These are phyloP conservation scores for Eustalomyia histrio DNA, from an alignment of 2,888 invertebrate species.

Conservation along the genomic window DNA sequence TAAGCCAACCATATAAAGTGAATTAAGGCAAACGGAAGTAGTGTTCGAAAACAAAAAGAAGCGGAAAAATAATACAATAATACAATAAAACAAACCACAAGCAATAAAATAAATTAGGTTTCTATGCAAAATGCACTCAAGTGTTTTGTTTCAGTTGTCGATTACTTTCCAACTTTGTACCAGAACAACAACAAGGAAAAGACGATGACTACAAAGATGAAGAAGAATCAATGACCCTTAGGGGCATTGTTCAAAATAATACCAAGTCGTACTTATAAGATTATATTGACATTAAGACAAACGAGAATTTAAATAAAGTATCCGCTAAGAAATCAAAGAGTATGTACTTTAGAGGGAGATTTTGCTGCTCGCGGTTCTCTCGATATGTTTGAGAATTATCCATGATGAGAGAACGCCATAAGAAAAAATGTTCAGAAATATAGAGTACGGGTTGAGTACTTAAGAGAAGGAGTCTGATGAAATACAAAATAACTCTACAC, in stretches of 20 bases:
- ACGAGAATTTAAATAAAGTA: neutral
- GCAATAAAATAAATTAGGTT: slow-evolving; percentile 55
- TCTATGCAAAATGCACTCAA: slow-evolving; percentile 56
- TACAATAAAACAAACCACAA: slow-evolving; percentile 35
- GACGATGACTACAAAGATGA: neutral
- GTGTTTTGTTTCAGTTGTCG: slow-evolving; percentile 48
- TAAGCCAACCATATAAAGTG: slow-evolving; percentile 24
- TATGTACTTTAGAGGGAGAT: no score
- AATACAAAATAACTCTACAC: no score
- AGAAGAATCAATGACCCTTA: slow-evolving; percentile 11
- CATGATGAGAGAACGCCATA: no score
- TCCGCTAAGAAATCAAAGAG: neutral
- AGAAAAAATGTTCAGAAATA: no score
- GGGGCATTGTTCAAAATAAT: slow-evolving; percentile 26
- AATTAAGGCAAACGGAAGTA: slow-evolving; percentile 39
- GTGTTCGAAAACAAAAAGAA: slow-evolving; percentile 35
- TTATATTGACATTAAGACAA: slow-evolving; percentile 35
- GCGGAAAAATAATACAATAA: slow-evolving; percentile 27
- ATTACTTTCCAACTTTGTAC: neutral
- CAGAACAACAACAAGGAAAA: neutral
- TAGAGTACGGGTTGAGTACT: no score
- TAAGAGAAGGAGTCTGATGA: no score
- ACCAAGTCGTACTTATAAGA: neutral
- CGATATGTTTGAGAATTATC: no score
- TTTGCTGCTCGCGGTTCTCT: no score